These are phyloP conservation scores for Uria lomvia DNA, from an alignment of 2,113 vertebrate genomes.

Conservation along the genomic window DNA sequence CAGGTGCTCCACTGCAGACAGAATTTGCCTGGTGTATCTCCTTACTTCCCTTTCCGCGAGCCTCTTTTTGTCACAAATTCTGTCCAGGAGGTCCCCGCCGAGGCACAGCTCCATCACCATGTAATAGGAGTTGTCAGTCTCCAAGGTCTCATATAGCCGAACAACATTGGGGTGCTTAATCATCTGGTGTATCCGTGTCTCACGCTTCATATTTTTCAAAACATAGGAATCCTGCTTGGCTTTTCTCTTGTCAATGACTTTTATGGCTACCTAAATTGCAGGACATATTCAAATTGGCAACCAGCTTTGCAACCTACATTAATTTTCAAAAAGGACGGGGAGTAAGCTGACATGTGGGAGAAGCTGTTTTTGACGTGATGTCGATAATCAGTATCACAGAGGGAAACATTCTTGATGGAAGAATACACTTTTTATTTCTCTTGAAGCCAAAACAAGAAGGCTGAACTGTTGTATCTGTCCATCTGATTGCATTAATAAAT, in stretches of 20 bases:
- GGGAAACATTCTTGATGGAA: neutral
- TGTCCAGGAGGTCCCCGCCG: slow-evolving; percentile 82
- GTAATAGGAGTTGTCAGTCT: slow-evolving; percentile 86
- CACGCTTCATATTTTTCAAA: slow-evolving; percentile 82
- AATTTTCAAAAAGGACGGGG: neutral
- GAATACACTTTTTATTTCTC: neutral
- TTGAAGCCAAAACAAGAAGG: neutral
- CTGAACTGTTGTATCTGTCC: neutral
- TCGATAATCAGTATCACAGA: neutral
- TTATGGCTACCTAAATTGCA: slow-evolving; percentile 77
- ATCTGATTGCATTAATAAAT: neutral
- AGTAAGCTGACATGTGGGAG: neutral
- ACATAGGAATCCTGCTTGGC: slow-evolving; percentile 81
- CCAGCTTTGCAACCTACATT: neutral
- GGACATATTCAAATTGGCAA: neutral
- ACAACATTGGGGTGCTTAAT: slow-evolving; percentile 81
- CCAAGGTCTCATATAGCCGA: slow-evolving; percentile 79
- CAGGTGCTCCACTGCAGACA: slow-evolving; percentile 79
- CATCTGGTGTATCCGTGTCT: slow-evolving; percentile 83
- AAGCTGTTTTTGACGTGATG: neutral
- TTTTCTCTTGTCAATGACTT: slow-evolving; percentile 89
- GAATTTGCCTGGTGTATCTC: slow-evolving; percentile 80
- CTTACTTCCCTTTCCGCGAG: slow-evolving; percentile 80
- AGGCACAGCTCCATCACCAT: slow-evolving; percentile 84
- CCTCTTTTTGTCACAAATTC: slow-evolving; percentile 80